phyloP scores from a whole-genome alignment of 2,888 invertebrate species.

The Apantesis nais region DNA sequence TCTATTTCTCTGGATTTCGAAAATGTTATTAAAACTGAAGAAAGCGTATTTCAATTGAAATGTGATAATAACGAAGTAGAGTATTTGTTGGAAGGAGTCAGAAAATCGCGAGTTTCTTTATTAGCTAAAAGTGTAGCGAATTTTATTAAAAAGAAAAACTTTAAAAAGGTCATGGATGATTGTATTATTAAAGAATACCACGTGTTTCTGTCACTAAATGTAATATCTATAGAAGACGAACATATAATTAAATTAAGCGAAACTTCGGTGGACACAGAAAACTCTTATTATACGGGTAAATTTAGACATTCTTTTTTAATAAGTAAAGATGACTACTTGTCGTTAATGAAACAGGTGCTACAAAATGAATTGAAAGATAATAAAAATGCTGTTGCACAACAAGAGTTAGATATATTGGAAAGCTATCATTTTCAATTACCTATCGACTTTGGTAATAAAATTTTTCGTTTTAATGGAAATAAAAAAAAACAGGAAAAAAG shows the following conservation, averaged over 20 bases:
- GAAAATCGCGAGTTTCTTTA: conserved; percentile 27
- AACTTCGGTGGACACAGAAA: background rate
- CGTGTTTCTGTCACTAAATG: conserved; percentile 25
- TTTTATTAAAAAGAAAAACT: conserved; percentile 30
- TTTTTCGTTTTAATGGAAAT: conserved; percentile 25
- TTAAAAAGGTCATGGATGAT: conserved; percentile 32
- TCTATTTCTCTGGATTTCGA: conserved; percentile 1
- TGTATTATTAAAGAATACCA: conserved; percentile 35
- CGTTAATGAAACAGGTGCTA: conserved; percentile 22
- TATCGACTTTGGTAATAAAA: conserved; percentile 31
- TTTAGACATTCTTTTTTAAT: conserved; percentile 25
- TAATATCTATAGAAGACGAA: conserved; percentile 9
- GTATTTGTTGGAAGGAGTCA: conserved; percentile 20
- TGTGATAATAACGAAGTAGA: conserved; percentile 29
- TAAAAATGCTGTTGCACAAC: background rate
- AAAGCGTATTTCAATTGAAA: conserved; percentile 29
- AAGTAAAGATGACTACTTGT: conserved; percentile 23
- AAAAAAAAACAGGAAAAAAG: conserved; percentile 22
- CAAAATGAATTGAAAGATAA: conserved; percentile 18
- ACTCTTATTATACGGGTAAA: conserved; percentile 14
- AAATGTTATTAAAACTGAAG: conserved; percentile 27
- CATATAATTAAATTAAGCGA: background rate
- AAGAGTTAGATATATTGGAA: conserved; percentile 20
- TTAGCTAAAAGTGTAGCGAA: conserved; percentile 33
- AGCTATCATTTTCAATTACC: conserved; percentile 31